A percentile compares a stretch with the other conserved stretches of the same genome.
These are phyloP conservation scores for Caenorhabditis sulstoni DNA, from an alignment of 2,888 invertebrate species.

Conservation along the genomic window DNA sequence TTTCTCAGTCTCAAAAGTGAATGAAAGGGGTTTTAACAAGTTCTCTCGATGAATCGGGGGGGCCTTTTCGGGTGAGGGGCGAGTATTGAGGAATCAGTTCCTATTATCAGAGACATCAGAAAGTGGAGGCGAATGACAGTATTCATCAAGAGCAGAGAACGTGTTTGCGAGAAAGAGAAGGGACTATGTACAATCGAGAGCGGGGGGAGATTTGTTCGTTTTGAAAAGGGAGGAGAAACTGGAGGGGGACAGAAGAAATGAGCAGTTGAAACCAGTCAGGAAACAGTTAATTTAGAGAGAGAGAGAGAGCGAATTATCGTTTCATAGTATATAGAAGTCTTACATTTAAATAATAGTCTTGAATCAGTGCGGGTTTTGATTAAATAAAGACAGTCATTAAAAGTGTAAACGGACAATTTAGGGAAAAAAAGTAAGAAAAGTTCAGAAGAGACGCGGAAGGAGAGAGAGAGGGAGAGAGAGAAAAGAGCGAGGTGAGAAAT, in stretches of 20 bases:
- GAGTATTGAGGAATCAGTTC: conserved; percentile 1
- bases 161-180: background rate
- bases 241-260: conserved; percentile 25
- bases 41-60: conserved; percentile 6
- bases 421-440: no score
- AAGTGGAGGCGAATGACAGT: background rate
- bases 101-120: background rate
- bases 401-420: no score
- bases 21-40: background rate
- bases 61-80: background rate
- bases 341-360: background rate
- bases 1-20: conserved; percentile 3
- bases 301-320: conserved; percentile 1
- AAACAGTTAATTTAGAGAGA: background rate
- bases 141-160: conserved; percentile 19
- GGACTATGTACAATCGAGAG: conserved; percentile 32
- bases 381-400: background rate
- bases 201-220: conserved; percentile 25
- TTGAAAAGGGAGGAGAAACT: no score
- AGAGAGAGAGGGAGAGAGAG: conserved; percentile 13
- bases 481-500: conserved; percentile 22
- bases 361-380: background rate
- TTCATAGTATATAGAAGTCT: conserved; percentile 3
- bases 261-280: conserved; percentile 51
- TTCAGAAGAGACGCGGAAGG: background rate